Evolutionary conservation across 2,888 invertebrate species (phyloP).

Genomic region (Lapara coniferarum): DNA sequence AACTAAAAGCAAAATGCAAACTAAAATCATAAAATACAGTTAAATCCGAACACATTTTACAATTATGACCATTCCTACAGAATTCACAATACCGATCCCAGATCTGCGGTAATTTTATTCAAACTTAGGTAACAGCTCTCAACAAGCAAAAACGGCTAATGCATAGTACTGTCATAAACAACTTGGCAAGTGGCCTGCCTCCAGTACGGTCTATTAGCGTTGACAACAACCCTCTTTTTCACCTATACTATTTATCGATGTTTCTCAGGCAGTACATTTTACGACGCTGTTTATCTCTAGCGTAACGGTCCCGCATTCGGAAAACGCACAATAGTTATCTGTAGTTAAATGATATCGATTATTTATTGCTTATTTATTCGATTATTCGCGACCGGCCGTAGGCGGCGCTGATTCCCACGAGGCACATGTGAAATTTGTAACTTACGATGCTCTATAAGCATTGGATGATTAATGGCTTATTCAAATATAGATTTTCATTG

Average conservation of each 20-base stretch:
- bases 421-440: constrained; percentile 38
- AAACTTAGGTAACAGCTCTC: constrained; percentile 15
- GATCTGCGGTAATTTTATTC: constrained; percentile 23
- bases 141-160: constrained; percentile 19
- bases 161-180: constrained; percentile 19
- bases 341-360: constrained; percentile 56
- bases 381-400: constrained; percentile 49
- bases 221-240: constrained; percentile 22
- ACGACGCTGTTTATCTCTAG: constrained; percentile 30
- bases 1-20: background rate
- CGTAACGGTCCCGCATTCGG: constrained; percentile 30
- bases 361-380: constrained; percentile 56
- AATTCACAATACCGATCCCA: constrained; percentile 21
- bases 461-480: constrained; percentile 43
- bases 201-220: constrained; percentile 11
- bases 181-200: too few relatives aligned
- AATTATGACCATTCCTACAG: constrained; percentile 20
- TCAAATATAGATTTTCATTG: constrained; percentile 43
- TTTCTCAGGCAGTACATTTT: constrained; percentile 30
- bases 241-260: constrained; percentile 24
- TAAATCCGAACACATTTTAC: constrained; percentile 13
- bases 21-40: constrained; percentile 9
- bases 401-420: constrained; percentile 57
- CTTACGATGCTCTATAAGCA: constrained; percentile 40
- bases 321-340: constrained; percentile 24